Conservation (phyloP, 2,113 vertebrate species). For the Alethe castanea region DNA sequence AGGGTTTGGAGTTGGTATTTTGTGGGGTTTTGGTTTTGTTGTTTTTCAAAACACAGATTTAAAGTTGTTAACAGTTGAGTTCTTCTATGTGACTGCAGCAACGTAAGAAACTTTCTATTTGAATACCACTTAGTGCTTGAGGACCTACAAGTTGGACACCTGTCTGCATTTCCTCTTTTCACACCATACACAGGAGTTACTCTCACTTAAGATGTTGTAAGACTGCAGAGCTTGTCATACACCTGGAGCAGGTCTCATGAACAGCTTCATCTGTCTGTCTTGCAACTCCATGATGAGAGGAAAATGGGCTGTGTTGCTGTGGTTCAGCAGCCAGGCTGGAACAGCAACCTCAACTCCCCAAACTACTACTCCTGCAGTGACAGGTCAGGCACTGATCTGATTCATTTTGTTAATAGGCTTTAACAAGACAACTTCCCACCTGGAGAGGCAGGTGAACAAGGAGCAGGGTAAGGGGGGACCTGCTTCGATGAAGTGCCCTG, state of each 20-base stretch:
- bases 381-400: background rate
- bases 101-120: rapidly evolving
- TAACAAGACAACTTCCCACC: background rate
- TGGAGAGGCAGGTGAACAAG: background rate
- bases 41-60: background rate
- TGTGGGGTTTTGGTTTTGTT: background rate
- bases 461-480: rapidly evolving
- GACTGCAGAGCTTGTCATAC: background rate
- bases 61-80: background rate
- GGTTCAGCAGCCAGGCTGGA: background rate
- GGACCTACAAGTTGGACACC: background rate
- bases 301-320: rapidly evolving
- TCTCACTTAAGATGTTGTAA: no score
- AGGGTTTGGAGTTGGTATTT: background rate
- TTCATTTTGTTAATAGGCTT: background rate
- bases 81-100: background rate
- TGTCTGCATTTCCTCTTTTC: background rate
- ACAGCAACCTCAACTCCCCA: background rate
- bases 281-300: background rate
- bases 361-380: background rate
- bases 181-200: rapidly evolving
- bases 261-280: background rate
- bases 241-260: rapidly evolving
- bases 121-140: rapidly evolving
- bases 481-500: background rate